phyloP scores from a whole-genome alignment of 2,113 vertebrate species.

The Salvator merianae region DNA sequence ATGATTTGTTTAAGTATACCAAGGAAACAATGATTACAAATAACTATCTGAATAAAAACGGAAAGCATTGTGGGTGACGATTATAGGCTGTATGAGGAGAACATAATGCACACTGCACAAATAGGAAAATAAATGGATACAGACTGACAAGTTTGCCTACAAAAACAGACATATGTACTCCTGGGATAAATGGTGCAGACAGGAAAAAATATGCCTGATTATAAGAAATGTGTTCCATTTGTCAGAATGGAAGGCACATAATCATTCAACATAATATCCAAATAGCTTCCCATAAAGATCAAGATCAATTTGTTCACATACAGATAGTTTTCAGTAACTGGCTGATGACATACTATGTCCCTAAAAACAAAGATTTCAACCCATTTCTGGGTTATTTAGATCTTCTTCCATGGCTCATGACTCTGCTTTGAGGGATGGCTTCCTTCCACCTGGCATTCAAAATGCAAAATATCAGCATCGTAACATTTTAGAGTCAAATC shows the following conservation, averaged over 20 bases:
- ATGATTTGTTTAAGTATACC: not conserved
- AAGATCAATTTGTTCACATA: conserved; percentile 53
- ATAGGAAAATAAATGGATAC: rapidly evolving
- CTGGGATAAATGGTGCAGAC: not conserved
- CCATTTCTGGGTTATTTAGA: conserved; percentile 53
- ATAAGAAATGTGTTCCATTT: rapidly evolving
- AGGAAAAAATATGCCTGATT: conserved; percentile 13
- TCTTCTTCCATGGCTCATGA: conserved; percentile 18
- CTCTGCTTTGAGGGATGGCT: conserved; percentile 65
- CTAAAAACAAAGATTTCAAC: conserved; percentile 43
- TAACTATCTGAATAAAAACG: not conserved
- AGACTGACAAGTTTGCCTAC: rapidly evolving
- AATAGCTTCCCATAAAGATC: conserved; percentile 47
- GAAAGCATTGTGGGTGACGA: not conserved
- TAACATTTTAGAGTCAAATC: conserved; percentile 68
- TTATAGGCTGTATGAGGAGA: rapidly evolving
- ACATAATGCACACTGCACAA: rapidly evolving
- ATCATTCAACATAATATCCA: conserved; percentile 7
- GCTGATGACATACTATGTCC: conserved; percentile 37
- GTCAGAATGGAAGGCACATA: not conserved
- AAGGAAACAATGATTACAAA: not conserved
- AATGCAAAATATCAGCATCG: conserved; percentile 54
- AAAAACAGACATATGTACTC: rapidly evolving
- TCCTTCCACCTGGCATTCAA: conserved; percentile 66
- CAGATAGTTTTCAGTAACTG: conserved; percentile 15